Evolutionary conservation across 2,797 vertebrate genomes (phyloP).

Genomic region (Mus minutoides): DNA sequence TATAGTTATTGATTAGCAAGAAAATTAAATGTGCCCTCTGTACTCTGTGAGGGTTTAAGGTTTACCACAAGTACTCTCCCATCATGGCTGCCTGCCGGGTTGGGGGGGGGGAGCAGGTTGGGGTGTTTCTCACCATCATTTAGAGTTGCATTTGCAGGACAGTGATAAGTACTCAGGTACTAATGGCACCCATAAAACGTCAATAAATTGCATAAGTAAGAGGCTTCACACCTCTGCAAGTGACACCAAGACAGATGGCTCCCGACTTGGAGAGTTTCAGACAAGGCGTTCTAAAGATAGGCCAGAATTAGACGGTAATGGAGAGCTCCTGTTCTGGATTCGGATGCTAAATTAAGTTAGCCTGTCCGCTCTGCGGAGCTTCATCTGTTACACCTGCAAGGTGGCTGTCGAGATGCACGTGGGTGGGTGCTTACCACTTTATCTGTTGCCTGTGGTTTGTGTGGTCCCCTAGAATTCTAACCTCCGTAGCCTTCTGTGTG

Average conservation of each 20-base stretch:
- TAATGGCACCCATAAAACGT: conserved; percentile 87
- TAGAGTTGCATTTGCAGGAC: conserved; percentile 88
- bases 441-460: conserved; percentile 67
- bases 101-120: conserved; percentile 66
- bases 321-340: conserved; percentile 86
- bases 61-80: conserved; percentile 80
- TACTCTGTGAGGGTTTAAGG: conserved; percentile 79
- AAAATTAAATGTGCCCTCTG: conserved; percentile 82
- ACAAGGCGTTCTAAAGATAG: conserved; percentile 88
- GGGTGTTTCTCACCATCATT: conserved; percentile 86
- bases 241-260: conserved; percentile 89
- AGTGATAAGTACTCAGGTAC: conserved; percentile 88
- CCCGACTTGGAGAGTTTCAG: conserved; percentile 85
- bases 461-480: conserved; percentile 77
- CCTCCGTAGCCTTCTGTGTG: not conserved
- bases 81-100: conserved; percentile 81
- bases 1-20: conserved; percentile 81
- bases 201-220: conserved; percentile 88
- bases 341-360: conserved; percentile 88
- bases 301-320: conserved; percentile 87
- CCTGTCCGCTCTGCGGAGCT: conserved; percentile 82
- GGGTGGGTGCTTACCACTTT: conserved; percentile 81
- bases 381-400: conserved; percentile 87
- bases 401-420: conserved; percentile 85
- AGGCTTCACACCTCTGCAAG: conserved; percentile 84